Evolutionary conservation across 37 sponge, comb jelly and placozoan species (phyloP), one percentile per base, ranked within the genome.

Genomic region (Halisarca cf. caerulea): DNA sequence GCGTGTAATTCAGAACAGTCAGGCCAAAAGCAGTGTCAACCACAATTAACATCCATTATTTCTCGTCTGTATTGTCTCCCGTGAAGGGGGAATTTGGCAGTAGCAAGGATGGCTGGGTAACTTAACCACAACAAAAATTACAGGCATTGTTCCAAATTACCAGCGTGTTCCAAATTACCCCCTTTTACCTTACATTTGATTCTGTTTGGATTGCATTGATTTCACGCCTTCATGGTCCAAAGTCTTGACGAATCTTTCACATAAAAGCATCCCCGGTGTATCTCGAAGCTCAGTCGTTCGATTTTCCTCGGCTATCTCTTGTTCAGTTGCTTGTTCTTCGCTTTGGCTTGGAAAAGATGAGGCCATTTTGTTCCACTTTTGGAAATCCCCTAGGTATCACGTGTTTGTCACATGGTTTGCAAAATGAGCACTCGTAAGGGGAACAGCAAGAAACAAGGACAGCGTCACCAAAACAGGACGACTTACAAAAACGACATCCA

Each of bases 391-490:
- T 1, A 1, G 2, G 0, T 34, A 27, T 68, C 69, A 68, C 69
- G 69, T 68, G 69, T 17, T 30, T 6, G 11, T 47, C 51, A 47
- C 51, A 47, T 47, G 51, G 6, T 47, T 14, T 36, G 8, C 2
- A 24, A 74, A 2, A 74, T 74, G 77, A 41, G 42, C 45, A 42
- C 77, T 0, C 77, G 85, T 7, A 85, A 74, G 25, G 85, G 85
- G 23, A 53, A 80, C 41, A 14, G 27, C 2, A 70, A 17, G 35
- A 91, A 87, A 68, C 79, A 81, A 61, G 86, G 86, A 28, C 94
- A 93, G 79, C 86, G 64, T 58, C 70, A 93, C 60, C 85, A 89
- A 80, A 93, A 93, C 66, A 32, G 79, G 20, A 70, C n/a, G 34
- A 74, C 88, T 0, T 93, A 66, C 79, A 74, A 61, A 27, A 59